Base-by-base conservation (phyloP, 1,140 invertebrate species). In the Glossosoma conforme region DNA sequence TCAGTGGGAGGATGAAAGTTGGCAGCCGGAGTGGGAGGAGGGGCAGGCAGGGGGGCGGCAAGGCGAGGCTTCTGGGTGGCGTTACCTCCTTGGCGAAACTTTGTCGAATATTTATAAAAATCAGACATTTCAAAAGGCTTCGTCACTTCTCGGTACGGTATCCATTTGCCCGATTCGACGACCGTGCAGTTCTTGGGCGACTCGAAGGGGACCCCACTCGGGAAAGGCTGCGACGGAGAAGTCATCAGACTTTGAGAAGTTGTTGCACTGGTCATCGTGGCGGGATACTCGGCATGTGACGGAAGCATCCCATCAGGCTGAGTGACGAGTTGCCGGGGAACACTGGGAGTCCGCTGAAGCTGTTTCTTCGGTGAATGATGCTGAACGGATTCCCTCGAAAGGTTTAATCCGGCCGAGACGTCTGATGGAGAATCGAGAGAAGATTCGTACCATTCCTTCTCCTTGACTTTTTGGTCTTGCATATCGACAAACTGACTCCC, bases 51-150 rank as follows among this genome's bases (percentile, higher is more conserved):
- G 15, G 20, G 13, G 15, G 35, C 6, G 8, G 36, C 14, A 11
- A 41, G 24, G 14, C 47, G 40, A 10, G 36, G 37, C 18, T 54
- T 54, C 13, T 3, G 44, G 11, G 4, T 24, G 14, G 22, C 20
- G 9, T 25, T 32, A 60, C 60, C 65, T n/a, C 60, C 64, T 76
- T 88, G 86, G 15, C 90, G 79, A 67, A 87, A 93, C 63, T 93
- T 93, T 19, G 91, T 93, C 38, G 92, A 95, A 65, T 97, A 97
- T 70, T 97, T 96, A 70, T 96, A 97, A 72, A 95, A 96, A 67
- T 97, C 93, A 0, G 91, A 87, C 86, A 95, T 93, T 75, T 96
- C 92, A 70, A 94, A 97, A 10, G 93, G 93, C 67, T 97, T 97
- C 0, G 89, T 90, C 22, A 93, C 87, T 75, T 97, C 92, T 59